Base-by-base conservation (phyloP, 30 jellyfish, hydroid and myxozoan species). In the Aurelia aurita complex sp. Pacific region DNA sequence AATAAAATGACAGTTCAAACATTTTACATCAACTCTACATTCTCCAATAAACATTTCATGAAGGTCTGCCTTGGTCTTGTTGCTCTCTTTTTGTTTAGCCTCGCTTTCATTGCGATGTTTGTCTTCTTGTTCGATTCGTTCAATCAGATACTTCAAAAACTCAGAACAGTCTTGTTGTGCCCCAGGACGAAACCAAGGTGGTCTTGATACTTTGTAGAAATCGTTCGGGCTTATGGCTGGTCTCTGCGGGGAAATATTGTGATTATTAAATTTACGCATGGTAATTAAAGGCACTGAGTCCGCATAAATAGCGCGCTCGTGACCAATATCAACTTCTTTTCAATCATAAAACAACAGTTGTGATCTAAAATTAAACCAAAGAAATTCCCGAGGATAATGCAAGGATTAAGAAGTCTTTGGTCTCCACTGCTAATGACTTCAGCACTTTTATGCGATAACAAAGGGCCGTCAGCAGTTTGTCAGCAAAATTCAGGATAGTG, bases 151-250 rank as follows among this genome's bases (percentile, higher is more conserved):
- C 61, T 92, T 92, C 85, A 92, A 69, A 88, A 87, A 92, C 73
- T 92, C 98, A n/a, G 98, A 92, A 76, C 98, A 92, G 81, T 92
- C 98, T 76, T 92, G 98, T 73, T 92, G 98, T 12, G 97, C 85
- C 15, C 98, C 98, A 38, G 59, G 76, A 10, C 83, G 90, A 79
- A 92, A 92, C 98, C 98, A 92, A 33, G 91, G 67, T 17, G 98
- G 98, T 55, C 98, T 91, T 17, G 98, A 92, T 15, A 77, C 71
- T 59, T 66, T 78, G 78, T 70, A 40, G 82, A 92, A 92, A 14
- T 67, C 83, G 10, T 18, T 82, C 29, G 98, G 98, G 60, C 90
- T 88, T 10, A 92, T 88, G 46, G 98, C 92, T 4, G 90, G 82
- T 63, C 98, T 83, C 98, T 92, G 80, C n/a, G 32, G 52, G 52